Evolutionary conservation across 35 echinoderm and acorn worm genomes (phyloP), one percentile per base, ranked within the genome.

Genomic region (Diadema setosum): DNA sequence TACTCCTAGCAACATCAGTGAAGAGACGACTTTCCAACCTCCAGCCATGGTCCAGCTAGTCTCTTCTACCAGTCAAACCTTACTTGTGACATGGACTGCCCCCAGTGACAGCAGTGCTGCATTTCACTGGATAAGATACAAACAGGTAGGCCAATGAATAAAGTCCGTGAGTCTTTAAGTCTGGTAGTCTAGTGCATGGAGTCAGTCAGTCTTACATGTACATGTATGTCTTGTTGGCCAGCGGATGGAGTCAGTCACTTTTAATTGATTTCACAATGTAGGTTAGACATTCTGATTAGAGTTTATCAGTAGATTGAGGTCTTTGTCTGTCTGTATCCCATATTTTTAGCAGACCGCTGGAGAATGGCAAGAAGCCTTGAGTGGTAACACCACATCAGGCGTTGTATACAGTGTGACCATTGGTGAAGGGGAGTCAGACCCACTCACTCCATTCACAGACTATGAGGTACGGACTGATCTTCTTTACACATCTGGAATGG

Each of bases 71-170:
- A 49, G 70, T 74, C 69, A 58, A 18, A 88, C 50, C 3, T n/a
- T 98, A 15, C 9, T 20, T 18, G 64, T 94, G 3, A 48, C 18
- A 12, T 98, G 95, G 95, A 81, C 42, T 0, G 83, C 95, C 26
- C 85, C 95, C 17, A 44, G 27, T 50, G 95, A 98, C 81, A 84
- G 75, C 41, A 98, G 91, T 82, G 84, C 91, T 3, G 42, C 23
- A 20, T 39, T 40, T 16, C 81, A 90, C 43, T 30, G 25, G 39
- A 74, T 90, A 16, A 26, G 84, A 64, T 90, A 84, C 41, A 78
- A 23, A 78, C 35, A 67, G 63, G 63, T 67, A 0, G 6, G 58
- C 31, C 31, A n/a, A n/a, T n/a, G n/a, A n/a, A n/a, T n/a, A n/a
- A n/a, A n/a, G n/a, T n/a, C n/a, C n/a, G n/a, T n/a, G n/a, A n/a